phyloP scores from a whole-genome alignment of 2,113 vertebrate species.

The Saimiri boliviensis region DNA sequence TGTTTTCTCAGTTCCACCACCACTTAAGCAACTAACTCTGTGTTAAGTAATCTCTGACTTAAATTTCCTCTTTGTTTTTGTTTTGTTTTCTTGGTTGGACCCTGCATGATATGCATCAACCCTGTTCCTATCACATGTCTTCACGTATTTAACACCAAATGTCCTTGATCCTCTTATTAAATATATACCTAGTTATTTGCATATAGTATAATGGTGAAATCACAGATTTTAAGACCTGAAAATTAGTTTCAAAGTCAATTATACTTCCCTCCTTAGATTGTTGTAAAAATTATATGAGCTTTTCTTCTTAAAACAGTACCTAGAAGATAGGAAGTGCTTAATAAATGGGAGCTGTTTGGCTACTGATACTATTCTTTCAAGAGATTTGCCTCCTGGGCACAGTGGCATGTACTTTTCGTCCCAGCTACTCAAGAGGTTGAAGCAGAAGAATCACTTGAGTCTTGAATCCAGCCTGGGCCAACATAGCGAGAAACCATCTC shows the following conservation, averaged over 20 bases:
- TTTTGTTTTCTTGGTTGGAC: not conserved
- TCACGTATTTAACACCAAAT: not conserved
- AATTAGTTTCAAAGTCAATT: not conserved
- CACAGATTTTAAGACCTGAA: not conserved
- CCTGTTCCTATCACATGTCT: not conserved
- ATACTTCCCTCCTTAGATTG: not conserved
- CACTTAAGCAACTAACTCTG: not conserved
- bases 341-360: not conserved
- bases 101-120: not conserved
- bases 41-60: not conserved
- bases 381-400: not conserved
- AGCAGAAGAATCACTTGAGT: not conserved
- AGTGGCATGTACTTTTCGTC: not conserved
- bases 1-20: not conserved
- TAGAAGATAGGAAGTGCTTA: not conserved
- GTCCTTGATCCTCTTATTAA: not conserved
- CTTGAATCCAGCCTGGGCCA: not conserved
- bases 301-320: not conserved
- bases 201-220: not conserved
- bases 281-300: not conserved
- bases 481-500: not conserved
- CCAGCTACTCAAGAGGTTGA: not conserved
- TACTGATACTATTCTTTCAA: not conserved
- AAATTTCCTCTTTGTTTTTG: not conserved
- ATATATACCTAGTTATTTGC: not conserved